These are phyloP conservation scores for Pentamera pediparva DNA, from an alignment of 53 echinoderm and acorn worm genomes.

Conservation along the genomic window DNA sequence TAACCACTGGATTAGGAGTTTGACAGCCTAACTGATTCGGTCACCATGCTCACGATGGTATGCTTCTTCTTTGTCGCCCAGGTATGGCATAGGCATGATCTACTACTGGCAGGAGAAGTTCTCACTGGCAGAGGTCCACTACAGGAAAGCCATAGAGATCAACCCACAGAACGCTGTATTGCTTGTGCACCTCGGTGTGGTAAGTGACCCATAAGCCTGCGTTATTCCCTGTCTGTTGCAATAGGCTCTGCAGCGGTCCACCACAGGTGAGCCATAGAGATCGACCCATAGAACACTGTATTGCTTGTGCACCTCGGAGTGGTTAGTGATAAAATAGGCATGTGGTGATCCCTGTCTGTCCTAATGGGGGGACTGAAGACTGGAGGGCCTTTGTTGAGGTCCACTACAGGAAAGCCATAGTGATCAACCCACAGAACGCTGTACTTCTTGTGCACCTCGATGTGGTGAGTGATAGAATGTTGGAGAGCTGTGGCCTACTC, in stretches of 20 bases:
- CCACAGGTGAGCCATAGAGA: conserved; percentile 87
- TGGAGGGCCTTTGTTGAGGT: conserved; percentile 92
- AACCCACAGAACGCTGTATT: conserved; percentile 96
- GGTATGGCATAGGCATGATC: conserved; percentile 98
- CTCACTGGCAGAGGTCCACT: conserved; percentile 95
- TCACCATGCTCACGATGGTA: neutral
- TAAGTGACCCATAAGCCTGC: conserved; percentile 40
- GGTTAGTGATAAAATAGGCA: conserved; percentile 49
- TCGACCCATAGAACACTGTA: conserved; percentile 93
- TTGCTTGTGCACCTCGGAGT: conserved; percentile 92
- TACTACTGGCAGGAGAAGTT: conserved; percentile 99
- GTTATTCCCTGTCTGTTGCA: too few species aligned
- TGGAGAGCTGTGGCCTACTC: too few species aligned
- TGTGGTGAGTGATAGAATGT: too few species aligned
- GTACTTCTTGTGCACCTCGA: conserved; percentile 89
- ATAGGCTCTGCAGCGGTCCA: conserved; percentile 99
- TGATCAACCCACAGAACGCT: conserved; percentile 94
- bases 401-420: conserved; percentile 96
- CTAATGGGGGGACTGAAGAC: too few species aligned
- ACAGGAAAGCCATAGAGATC: conserved; percentile 89
- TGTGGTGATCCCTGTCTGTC: neutral
- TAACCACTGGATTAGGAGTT: too few species aligned
- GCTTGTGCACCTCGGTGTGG: conserved; percentile 91
- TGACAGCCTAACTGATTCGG: too few species aligned
- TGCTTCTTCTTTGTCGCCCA: conserved; percentile 6